Conservation (phyloP, 2,888 invertebrate species). For the Nasonovia ribisnigri region DNA sequence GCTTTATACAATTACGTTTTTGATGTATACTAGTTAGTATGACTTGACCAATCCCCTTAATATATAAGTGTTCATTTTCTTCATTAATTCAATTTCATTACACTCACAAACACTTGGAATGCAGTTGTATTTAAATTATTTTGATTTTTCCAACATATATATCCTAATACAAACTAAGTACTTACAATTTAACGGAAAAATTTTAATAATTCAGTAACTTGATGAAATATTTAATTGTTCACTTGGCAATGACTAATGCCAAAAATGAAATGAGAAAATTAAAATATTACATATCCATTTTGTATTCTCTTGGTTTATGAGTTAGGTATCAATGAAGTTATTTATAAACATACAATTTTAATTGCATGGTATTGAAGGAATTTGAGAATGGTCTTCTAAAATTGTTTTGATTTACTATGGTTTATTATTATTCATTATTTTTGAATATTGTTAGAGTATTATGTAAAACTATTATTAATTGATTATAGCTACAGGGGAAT, state of each 20-base stretch:
- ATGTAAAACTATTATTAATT: not conserved
- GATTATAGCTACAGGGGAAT: not conserved
- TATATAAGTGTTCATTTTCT: slow-evolving; percentile 17
- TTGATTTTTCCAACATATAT: no score
- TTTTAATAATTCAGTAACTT: not conserved
- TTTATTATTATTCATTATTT: not conserved
- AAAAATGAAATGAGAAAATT: not conserved
- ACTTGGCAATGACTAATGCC: not conserved
- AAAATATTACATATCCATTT: not conserved
- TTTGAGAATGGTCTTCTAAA: not conserved
- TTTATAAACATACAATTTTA: not conserved
- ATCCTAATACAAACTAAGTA: not conserved
- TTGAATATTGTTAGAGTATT: not conserved
- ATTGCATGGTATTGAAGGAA: not conserved
- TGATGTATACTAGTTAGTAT: slow-evolving; percentile 49
- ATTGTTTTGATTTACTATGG: not conserved
- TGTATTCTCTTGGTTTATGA: not conserved
- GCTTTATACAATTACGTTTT: slow-evolving; percentile 48
- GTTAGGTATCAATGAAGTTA: not conserved
- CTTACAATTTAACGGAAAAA: not conserved
- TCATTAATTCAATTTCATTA: not conserved
- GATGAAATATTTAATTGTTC: not conserved
- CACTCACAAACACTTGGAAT: not conserved
- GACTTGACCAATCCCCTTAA: slow-evolving; percentile 51
- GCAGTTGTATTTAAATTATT: slow-evolving; percentile 4